Percentiles rank a stretch among this genome's conserved stretches.
Evolutionary conservation across 2,797 vertebrate species (phyloP).

Genomic region (Smutsia gigantea): DNA sequence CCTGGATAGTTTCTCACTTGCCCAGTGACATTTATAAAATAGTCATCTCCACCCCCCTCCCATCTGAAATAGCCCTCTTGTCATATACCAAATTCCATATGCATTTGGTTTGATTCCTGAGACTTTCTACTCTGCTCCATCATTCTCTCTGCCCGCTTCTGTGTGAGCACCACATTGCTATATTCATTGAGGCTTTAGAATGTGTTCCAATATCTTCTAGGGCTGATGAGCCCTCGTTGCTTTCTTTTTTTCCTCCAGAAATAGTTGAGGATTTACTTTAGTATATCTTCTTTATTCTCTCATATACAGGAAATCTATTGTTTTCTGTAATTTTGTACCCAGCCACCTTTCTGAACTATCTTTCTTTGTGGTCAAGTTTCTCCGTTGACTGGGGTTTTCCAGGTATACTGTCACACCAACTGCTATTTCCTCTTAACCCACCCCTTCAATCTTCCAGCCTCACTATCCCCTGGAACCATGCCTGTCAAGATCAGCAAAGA

Average conservation of each 20-base stretch:
- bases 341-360: background rate
- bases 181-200: background rate
- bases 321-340: background rate
- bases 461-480: background rate
- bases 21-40: background rate
- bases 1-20: background rate
- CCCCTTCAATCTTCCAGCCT: background rate
- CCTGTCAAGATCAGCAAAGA: fast-evolving
- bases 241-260: background rate
- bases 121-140: background rate
- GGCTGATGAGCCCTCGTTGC: background rate
- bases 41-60: background rate
- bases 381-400: background rate
- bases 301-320: background rate
- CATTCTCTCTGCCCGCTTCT: background rate
- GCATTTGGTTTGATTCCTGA: background rate
- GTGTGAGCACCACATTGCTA: background rate
- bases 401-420: background rate
- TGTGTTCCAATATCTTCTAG: background rate
- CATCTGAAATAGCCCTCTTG: background rate
- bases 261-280: background rate
- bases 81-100: background rate
- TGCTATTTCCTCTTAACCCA: background rate
- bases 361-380: background rate
- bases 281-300: background rate